Conservation (phyloP, 2,888 invertebrate species). For the Sicus ferrugineus region DNA sequence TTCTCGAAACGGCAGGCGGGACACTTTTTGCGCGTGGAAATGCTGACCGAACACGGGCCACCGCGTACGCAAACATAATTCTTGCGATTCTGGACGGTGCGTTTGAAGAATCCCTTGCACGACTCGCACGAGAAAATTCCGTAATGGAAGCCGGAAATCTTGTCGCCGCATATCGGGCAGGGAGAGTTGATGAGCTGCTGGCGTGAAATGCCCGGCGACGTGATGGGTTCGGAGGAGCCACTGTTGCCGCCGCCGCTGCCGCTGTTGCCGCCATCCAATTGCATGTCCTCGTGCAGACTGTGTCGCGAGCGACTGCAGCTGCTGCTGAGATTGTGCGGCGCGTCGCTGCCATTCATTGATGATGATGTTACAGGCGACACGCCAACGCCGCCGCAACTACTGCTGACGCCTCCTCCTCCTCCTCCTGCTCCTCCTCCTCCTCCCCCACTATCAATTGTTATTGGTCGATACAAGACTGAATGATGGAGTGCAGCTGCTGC, state of each 20-base stretch:
- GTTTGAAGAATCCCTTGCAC: constrained; percentile 97
- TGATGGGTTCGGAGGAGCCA: constrained; percentile 66
- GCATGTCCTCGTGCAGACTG: constrained; percentile 44
- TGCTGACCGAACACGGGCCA: constrained; percentile 90
- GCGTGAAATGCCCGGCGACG: constrained; percentile 75
- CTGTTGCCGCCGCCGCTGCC: constrained; percentile 65
- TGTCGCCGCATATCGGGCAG: constrained; percentile 94
- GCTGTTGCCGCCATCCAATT: constrained; percentile 38
- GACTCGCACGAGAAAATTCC: constrained; percentile 98
- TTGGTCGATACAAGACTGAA: constrained; percentile 68
- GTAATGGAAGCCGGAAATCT: constrained; percentile 96
- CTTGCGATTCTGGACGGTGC: constrained; percentile 98
- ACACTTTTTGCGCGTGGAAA: constrained; percentile 94
- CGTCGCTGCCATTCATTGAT: constrained; percentile 36
- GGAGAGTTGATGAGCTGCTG: constrained; percentile 92
- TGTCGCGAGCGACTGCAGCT: constrained; percentile 23
- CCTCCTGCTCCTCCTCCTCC: constrained; percentile 44
- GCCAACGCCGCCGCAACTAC: neutral
- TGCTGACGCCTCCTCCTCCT: constrained; percentile 32
- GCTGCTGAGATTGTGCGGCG: constrained; percentile 41
- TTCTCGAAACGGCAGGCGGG: constrained; percentile 97
- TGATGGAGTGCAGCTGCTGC: constrained; percentile 65
- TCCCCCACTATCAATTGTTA: constrained; percentile 52
- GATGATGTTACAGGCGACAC: constrained; percentile 34
- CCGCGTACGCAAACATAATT: constrained; percentile 93